Percentiles rank a stretch among this genome's conserved stretches.
phyloP scores from a whole-genome alignment of 2,888 invertebrate species.

The Anoplius nigerrimus region DNA sequence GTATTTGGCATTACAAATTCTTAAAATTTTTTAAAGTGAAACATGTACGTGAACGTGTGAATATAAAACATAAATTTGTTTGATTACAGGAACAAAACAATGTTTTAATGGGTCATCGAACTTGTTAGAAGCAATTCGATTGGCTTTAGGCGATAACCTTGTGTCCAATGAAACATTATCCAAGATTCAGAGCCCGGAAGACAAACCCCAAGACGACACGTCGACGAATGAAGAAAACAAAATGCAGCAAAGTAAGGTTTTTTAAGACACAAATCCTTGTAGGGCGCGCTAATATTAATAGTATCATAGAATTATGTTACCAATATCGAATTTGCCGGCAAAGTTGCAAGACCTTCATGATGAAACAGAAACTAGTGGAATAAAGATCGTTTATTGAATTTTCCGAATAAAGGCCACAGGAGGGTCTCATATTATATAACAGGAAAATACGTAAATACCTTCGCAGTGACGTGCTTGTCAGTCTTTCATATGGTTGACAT shows the following conservation, averaged over 20 bases:
- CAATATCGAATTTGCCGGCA: no score
- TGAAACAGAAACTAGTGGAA: no score
- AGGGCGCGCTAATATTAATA: no score
- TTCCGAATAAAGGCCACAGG: background rate
- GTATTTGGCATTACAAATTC: background rate
- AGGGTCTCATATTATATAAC: background rate
- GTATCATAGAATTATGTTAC: no score
- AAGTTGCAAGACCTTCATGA: no score
- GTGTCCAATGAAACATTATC: conserved; percentile 2
- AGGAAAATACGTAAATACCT: background rate
- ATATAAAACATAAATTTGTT: background rate
- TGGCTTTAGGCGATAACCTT: conserved; percentile 76
- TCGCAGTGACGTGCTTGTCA: no score
- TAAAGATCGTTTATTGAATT: no score
- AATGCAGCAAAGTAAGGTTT: conserved; percentile 73
- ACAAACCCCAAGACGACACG: conserved; percentile 48
- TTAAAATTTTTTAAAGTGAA: background rate
- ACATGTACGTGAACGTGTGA: background rate
- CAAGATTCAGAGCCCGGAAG: conserved; percentile 46
- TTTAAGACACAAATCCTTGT: conserved; percentile 45
- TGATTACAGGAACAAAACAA: conserved; percentile 80
- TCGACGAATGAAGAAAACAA: conserved; percentile 55
- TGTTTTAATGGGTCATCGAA: conserved; percentile 79
- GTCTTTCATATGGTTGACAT: background rate
- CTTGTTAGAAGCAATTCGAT: conserved; percentile 79